phyloP scores from a whole-genome alignment of 2,888 invertebrate genomes.

The Melanchra persicariae region DNA sequence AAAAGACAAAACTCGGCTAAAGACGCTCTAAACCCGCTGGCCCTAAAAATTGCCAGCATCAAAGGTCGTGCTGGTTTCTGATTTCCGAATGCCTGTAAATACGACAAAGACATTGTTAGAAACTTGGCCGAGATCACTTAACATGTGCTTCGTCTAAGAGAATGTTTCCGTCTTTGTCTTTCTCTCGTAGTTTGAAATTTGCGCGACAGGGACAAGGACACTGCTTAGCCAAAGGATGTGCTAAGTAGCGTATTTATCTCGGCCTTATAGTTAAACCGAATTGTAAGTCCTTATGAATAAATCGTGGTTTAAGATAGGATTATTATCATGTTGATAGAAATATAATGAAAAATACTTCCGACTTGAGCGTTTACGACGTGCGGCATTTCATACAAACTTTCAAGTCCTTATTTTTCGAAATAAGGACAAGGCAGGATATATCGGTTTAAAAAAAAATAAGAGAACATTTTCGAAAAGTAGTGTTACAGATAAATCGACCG shows the following conservation, averaged over 20 bases:
- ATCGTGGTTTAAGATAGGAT: constrained; percentile 20
- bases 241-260: not conserved
- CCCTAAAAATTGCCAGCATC: constrained; percentile 78
- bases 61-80: constrained; percentile 79
- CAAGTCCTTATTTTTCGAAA: too few species aligned
- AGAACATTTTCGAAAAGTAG: too few species aligned
- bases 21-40: constrained; percentile 73
- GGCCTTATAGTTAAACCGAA: constrained; percentile 30
- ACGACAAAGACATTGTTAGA: constrained; percentile 15
- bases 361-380: too few species aligned
- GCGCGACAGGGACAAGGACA: not conserved
- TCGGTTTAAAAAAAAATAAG: too few species aligned
- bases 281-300: constrained; percentile 41
- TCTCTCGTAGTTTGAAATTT: not conserved
- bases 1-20: constrained; percentile 67
- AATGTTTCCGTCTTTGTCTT: not conserved
- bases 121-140: not conserved
- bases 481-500: too few species aligned
- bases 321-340: constrained; percentile 6
- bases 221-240: not conserved
- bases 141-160: not conserved
- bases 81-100: constrained; percentile 34
- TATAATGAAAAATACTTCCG: constrained; percentile 16
- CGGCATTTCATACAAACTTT: too few species aligned
- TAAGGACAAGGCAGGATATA: too few species aligned